Percentiles rank a stretch among this genome's conserved stretches.
These are phyloP conservation scores for Zaprionus bogoriensis DNA, from an alignment of 2,888 invertebrate species.

Conservation along the genomic window DNA sequence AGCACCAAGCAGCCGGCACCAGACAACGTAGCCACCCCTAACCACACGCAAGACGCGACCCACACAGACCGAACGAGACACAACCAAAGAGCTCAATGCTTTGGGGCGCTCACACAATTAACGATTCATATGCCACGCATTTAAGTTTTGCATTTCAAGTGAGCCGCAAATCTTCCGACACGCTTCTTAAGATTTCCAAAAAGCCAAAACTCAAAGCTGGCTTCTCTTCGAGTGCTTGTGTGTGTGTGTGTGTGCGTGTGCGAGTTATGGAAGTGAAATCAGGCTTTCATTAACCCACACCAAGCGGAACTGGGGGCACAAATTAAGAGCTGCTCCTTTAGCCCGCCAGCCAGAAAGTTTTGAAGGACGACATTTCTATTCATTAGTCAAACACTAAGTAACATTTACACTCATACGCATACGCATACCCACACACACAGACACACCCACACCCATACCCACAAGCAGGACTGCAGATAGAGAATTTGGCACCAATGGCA, in stretches of 20 bases:
- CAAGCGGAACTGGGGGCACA: slow-evolving; percentile 13
- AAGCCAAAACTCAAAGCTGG: slow-evolving; percentile 51
- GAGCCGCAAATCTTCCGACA: slow-evolving; percentile 55
- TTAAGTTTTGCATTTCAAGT: slow-evolving; percentile 60
- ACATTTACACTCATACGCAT: slow-evolving; percentile 10
- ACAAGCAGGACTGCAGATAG: slow-evolving; percentile 12
- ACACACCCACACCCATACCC: slow-evolving; percentile 17
- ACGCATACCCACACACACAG: slow-evolving; percentile 6
- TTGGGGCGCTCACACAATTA: slow-evolving; percentile 58
- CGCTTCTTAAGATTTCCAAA: slow-evolving; percentile 38
- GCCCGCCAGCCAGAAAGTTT: slow-evolving; percentile 60
- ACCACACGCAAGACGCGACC: neutral
- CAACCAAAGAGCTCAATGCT: neutral
- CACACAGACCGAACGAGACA: neutral
- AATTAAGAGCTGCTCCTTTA: slow-evolving; percentile 23
- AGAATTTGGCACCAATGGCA: slow-evolving; percentile 29
- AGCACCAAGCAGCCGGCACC: neutral
- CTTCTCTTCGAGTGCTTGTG: slow-evolving; percentile 30
- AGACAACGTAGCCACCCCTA: neutral
- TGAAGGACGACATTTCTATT: slow-evolving; percentile 69
- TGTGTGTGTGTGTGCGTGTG: slow-evolving; percentile 25
- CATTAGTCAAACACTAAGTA: slow-evolving; percentile 59
- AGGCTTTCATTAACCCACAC: slow-evolving; percentile 67
- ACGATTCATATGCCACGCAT: slow-evolving; percentile 67
- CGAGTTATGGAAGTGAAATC: slow-evolving; percentile 45